Evolutionary conservation across 2,888 invertebrate genomes (phyloP).

Genomic region (Gibbula magus): DNA sequence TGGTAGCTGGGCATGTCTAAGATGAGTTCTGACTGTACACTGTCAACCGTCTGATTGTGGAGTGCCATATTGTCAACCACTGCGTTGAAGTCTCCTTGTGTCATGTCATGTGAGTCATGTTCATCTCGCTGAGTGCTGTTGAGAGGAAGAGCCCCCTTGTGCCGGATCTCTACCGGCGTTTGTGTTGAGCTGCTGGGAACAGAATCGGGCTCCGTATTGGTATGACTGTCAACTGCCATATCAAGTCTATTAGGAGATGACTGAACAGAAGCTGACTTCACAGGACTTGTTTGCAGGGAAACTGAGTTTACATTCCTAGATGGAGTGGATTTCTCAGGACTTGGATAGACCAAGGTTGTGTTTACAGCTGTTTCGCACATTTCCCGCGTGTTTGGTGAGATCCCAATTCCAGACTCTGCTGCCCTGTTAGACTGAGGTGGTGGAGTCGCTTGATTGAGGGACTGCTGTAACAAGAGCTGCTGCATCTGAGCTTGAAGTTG

Average conservation of each 20-base stretch:
- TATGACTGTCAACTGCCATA: background rate
- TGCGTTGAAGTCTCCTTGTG: constrained; percentile 57
- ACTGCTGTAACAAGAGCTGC: constrained; percentile 58
- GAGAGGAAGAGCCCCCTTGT: constrained; percentile 54
- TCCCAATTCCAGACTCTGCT: background rate
- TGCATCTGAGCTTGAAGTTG: constrained; percentile 69
- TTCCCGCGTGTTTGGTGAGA: constrained; percentile 28
- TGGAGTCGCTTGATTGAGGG: background rate
- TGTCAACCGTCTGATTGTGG: constrained; percentile 65
- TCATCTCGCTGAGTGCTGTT: constrained; percentile 61
- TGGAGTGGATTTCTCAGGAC: constrained; percentile 23
- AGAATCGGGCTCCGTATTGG: background rate
- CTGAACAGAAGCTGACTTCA: constrained; percentile 23
- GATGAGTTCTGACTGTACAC: constrained; percentile 67
- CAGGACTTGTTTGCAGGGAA: constrained; percentile 45
- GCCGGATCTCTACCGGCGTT: constrained; percentile 58
- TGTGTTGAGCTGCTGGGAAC: constrained; percentile 26
- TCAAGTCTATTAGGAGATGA: background rate
- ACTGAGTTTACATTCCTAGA: constrained; percentile 29
- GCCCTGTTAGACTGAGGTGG: background rate
- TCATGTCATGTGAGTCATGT: background rate
- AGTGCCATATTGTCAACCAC: constrained; percentile 53
- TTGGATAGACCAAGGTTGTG: constrained; percentile 47
- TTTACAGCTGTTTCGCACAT: constrained; percentile 59
- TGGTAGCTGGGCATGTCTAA: constrained; percentile 71